Base-by-base conservation (phyloP, 2,797 vertebrate species). In the Chelmon rostratus region DNA sequence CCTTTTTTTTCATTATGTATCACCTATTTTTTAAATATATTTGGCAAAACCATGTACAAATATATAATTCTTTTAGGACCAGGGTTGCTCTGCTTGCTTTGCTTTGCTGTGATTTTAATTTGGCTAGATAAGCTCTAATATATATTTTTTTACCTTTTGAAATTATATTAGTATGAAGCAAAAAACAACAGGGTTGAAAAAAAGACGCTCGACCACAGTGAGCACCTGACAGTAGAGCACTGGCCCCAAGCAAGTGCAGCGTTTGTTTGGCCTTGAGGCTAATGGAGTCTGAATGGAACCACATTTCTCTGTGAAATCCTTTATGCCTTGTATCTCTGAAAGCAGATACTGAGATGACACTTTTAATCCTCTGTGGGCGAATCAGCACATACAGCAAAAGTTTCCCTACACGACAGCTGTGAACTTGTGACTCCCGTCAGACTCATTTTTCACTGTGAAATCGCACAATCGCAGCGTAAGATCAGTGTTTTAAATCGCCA, bases 391-490 rank as follows among this genome's bases (percentile, higher is more conserved):
- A 31, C 28, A 31, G 28, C 33, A 38, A 79, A 85, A 28, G 46
- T 16, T 23, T 61, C 46, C 21, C 31, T 31, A 6, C 31, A 9
- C 5, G 23, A 38, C 73, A 72, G 71, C 76, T 12, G 52, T 78
- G 64, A 85, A 83, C 79, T 74, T 25, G 1, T 23, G 37, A 72
- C 68, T 67, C 46, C 35, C 61, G 66, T 62, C 38, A 69, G 71
- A 65, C 65, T 68, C 3, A 21, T 70, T 62, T 33, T 40, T 61
- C 31, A 21, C 37, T 1, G 64, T 59, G 59, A 83, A 79, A 69
- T 68, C 0, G 4, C 33, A 42, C 46, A 18, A 53, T 68, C 10
- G 8, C 50, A 1, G n/a, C 37, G 8, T 0, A 21, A 53, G 23
- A 81, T 80, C 59, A 13, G 49, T 6, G 23, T 6, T 54, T 44